A percentile compares a stretch with the other conserved stretches of the same genome.
Evolutionary conservation across 1,140 invertebrate species (phyloP).

Genomic region (Eurosta solidaginis): DNA sequence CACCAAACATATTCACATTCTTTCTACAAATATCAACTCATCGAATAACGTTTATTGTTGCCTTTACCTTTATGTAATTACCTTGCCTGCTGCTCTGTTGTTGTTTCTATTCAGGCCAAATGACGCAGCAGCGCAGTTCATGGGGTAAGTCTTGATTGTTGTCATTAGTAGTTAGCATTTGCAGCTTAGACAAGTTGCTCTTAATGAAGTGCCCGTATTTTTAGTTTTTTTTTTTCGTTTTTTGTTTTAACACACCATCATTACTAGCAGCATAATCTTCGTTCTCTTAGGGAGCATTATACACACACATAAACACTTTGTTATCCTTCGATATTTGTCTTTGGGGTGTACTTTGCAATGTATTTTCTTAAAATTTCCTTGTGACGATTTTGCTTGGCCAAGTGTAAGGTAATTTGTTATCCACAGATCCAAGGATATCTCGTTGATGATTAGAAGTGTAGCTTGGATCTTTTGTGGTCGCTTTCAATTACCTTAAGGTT

Average conservation of each 20-base stretch:
- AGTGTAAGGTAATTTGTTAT: constrained; percentile 26
- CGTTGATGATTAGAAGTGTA: neutral
- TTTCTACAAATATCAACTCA: too few relatives aligned
- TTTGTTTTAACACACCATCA: neutral
- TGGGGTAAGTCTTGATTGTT: neutral
- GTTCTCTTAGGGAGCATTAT: neutral
- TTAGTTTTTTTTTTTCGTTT: too few relatives aligned
- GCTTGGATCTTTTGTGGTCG: neutral
- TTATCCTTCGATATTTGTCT: neutral
- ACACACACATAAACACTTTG: neutral
- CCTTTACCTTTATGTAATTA: too few relatives aligned
- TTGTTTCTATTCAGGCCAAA: neutral
- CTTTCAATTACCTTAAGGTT: neutral
- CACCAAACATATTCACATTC: too few relatives aligned
- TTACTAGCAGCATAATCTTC: too few relatives aligned
- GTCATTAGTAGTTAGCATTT: neutral
- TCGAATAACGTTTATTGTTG: too few relatives aligned
- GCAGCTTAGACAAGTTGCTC: neutral
- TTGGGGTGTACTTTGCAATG: neutral
- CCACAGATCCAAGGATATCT: neutral
- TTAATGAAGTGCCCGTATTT: too few relatives aligned
- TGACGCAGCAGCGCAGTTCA: neutral
- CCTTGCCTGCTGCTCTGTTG: neutral
- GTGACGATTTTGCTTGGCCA: neutral
- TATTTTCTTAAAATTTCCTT: neutral